phyloP scores from a whole-genome alignment of 2,113 vertebrate genomes.

The Misgurnus mizolepis region DNA sequence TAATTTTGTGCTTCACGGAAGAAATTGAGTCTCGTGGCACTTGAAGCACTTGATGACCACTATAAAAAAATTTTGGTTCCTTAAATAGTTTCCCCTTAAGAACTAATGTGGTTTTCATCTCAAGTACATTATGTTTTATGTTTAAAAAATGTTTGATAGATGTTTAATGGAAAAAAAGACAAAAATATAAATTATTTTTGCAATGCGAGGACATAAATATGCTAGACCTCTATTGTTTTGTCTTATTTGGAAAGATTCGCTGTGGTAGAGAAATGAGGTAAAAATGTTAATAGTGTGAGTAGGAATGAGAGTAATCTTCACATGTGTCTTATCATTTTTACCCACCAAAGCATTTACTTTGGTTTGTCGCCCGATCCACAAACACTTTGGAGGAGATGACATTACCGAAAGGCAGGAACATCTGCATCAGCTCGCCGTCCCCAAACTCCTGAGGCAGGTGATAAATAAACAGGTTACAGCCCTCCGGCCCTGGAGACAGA shows the following conservation, averaged over 20 bases:
- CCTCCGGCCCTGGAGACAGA: constrained; percentile 88
- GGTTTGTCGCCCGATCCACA: constrained; percentile 99
- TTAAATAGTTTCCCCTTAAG: too few species aligned
- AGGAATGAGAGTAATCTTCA: constrained; percentile 88
- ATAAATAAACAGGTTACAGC: constrained; percentile 99
- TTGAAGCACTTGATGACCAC: too few species aligned
- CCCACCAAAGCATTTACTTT: constrained; percentile 99
- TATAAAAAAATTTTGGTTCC: too few species aligned
- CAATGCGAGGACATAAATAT: constrained; percentile 49
- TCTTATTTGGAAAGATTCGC: constrained; percentile 44
- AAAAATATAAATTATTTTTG: not conserved
- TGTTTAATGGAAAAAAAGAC: not conserved
- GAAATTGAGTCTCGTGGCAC: too few species aligned
- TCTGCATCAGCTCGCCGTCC: constrained; percentile 99
- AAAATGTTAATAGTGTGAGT: constrained; percentile 81
- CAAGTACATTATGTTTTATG: too few species aligned
- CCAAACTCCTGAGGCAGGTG: constrained; percentile 99
- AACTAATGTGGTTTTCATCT: too few species aligned
- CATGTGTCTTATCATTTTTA: constrained; percentile 97
- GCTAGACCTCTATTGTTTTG: constrained; percentile 35
- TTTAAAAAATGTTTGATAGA: too few species aligned
- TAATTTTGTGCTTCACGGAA: too few species aligned
- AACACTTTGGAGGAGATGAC: constrained; percentile 99
- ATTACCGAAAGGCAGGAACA: constrained; percentile 99
- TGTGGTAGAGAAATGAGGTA: constrained; percentile 67